phyloP scores from a whole-genome alignment of 2,888 invertebrate genomes.

The Gasteruption jaculator region DNA sequence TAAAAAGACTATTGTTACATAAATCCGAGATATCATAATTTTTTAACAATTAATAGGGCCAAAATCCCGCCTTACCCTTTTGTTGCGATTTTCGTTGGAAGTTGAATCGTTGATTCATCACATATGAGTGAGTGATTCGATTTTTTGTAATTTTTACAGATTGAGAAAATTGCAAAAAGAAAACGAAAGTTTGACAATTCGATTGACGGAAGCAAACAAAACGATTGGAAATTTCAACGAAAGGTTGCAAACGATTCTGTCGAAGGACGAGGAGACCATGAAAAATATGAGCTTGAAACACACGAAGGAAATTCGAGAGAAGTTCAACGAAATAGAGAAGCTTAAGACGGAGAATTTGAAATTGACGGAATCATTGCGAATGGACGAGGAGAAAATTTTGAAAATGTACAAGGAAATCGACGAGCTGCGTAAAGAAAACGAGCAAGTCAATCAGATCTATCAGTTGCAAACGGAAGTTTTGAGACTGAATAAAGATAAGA shows the following conservation, averaged over 20 bases:
- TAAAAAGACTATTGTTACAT: too few species aligned
- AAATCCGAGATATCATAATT: too few species aligned
- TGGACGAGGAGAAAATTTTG: slow-evolving; percentile 19
- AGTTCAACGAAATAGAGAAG: slow-evolving; percentile 18
- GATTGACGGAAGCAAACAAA: slow-evolving; percentile 17
- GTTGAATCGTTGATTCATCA: too few species aligned
- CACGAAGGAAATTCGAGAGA: slow-evolving; percentile 14
- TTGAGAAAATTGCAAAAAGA: slow-evolving; percentile 22
- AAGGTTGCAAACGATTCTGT: slow-evolving; percentile 20
- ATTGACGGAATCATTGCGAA: slow-evolving; percentile 18
- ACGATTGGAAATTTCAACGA: slow-evolving; percentile 21
- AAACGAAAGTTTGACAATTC: slow-evolving; percentile 22
- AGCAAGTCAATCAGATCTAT: slow-evolving; percentile 25
- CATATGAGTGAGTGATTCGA: not conserved
- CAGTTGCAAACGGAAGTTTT: slow-evolving; percentile 23
- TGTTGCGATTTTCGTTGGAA: too few species aligned
- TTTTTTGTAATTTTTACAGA: slow-evolving; percentile 18
- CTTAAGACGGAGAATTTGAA: slow-evolving; percentile 21
- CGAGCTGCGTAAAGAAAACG: slow-evolving; percentile 21
- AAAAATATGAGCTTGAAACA: slow-evolving; percentile 14
- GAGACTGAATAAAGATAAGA: slow-evolving; percentile 24
- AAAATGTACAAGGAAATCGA: slow-evolving; percentile 20
- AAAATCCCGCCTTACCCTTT: too few species aligned
- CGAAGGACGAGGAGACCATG: slow-evolving; percentile 16
- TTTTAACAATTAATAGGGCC: too few species aligned